Conservation (phyloP, 2,888 invertebrate genomes). For the Pseudanteris insignis region DNA sequence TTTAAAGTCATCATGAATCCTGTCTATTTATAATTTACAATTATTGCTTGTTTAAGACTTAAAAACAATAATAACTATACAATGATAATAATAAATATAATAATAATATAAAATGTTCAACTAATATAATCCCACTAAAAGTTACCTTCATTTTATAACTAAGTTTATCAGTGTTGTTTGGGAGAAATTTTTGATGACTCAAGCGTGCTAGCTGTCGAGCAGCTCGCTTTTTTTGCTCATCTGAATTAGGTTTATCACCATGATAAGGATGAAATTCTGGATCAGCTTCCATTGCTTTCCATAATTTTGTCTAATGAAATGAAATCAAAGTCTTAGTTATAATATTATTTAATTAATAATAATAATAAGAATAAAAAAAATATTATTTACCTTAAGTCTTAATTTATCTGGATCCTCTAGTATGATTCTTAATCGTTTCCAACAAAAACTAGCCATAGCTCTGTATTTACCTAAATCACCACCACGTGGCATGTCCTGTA, state of each 20-base stretch:
- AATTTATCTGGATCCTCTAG: slow-evolving; percentile 70
- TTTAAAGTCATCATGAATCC: slow-evolving; percentile 79
- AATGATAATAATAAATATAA: too few relatives aligned
- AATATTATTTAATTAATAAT: neutral
- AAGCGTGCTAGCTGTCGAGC: slow-evolving; percentile 76
- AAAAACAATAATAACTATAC: too few relatives aligned
- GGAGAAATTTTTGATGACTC: slow-evolving; percentile 74
- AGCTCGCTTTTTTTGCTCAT: slow-evolving; percentile 78
- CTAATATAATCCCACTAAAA: too few relatives aligned
- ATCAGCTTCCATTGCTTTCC: slow-evolving; percentile 81
- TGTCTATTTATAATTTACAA: too few relatives aligned
- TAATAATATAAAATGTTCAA: too few relatives aligned
- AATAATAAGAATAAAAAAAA: neutral
- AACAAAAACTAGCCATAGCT: slow-evolving; percentile 69
- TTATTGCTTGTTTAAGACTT: too few relatives aligned
- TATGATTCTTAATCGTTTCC: slow-evolving; percentile 69
- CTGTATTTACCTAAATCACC: slow-evolving; percentile 70
- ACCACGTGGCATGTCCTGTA: slow-evolving; percentile 53
- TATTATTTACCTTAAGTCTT: slow-evolving; percentile 67
- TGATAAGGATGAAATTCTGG: slow-evolving; percentile 76
- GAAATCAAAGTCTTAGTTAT: neutral
- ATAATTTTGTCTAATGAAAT: slow-evolving; percentile 76
- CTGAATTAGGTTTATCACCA: slow-evolving; percentile 71
- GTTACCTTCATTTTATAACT: slow-evolving; percentile 74
- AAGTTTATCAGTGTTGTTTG: slow-evolving; percentile 71